Conservation (phyloP, 2,888 invertebrate species). For the Pherbina coryleti region DNA sequence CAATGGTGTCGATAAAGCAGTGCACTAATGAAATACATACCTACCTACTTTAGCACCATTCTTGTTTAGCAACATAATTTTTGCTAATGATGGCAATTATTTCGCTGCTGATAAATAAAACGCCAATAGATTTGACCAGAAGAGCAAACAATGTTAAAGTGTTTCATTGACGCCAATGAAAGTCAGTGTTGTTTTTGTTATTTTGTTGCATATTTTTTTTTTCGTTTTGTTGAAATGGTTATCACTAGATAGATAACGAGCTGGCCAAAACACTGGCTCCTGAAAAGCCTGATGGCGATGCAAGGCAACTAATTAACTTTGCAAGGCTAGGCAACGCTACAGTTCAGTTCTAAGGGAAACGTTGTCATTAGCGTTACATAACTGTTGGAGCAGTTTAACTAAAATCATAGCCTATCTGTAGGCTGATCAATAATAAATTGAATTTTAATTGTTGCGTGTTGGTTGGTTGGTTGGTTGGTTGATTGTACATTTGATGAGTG, state of each 20-base stretch:
- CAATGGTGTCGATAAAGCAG: constrained; percentile 25
- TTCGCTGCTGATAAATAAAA: neutral
- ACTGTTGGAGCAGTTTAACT: neutral
- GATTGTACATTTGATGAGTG: neutral
- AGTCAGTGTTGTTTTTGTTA: neutral
- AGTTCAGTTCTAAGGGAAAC: neutral
- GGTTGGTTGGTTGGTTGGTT: too few relatives aligned
- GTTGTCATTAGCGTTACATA: constrained; percentile 22
- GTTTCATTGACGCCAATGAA: neutral
- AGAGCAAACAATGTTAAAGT: neutral
- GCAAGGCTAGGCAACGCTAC: neutral
- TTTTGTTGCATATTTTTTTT: neutral
- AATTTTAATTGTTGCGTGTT: neutral
- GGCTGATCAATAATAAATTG: neutral
- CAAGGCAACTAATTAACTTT: neutral
- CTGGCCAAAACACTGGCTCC: neutral
- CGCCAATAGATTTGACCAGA: neutral
- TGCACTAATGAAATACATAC: neutral
- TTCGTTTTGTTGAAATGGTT: neutral
- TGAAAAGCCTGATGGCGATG: neutral
- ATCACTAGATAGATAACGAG: neutral
- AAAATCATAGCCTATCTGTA: neutral
- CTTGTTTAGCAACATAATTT: neutral
- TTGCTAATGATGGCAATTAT: neutral
- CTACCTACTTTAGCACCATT: too few relatives aligned